Conservation (phyloP, 2,797 vertebrate species). For the Myotis findleyi region DNA sequence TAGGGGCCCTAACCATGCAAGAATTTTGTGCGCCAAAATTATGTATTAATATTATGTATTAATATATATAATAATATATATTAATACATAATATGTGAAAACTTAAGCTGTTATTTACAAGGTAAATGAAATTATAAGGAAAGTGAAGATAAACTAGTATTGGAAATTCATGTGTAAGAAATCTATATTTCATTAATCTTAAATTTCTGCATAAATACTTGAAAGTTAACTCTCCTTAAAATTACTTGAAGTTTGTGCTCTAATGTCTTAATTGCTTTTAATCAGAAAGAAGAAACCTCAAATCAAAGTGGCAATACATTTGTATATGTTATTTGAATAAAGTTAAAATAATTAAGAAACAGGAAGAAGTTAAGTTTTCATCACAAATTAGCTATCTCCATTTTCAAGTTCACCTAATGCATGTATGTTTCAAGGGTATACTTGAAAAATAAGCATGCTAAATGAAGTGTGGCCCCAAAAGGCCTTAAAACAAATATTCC, state of each 20-base stretch:
- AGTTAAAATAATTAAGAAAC: background rate
- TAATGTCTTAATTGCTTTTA: background rate
- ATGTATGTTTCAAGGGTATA: background rate
- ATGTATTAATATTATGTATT: no score
- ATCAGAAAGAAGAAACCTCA: background rate
- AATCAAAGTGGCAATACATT: background rate
- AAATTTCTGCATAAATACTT: background rate
- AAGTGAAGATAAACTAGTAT: background rate
- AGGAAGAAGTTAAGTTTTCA: background rate
- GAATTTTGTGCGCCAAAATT: no score
- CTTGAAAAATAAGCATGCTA: background rate
- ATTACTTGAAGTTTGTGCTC: background rate
- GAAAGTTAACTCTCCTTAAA: slow-evolving; percentile 5
- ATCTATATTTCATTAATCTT: background rate
- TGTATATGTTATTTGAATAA: background rate
- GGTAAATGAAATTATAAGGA: background rate
- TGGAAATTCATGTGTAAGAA: background rate
- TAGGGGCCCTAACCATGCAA: no score
- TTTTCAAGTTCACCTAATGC: background rate
- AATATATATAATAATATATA: background rate
- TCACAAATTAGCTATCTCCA: background rate
- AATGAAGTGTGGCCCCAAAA: background rate
- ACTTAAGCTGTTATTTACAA: background rate
- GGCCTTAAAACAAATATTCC: background rate
- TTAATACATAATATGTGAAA: background rate